Evolutionary conservation across 2,113 vertebrate species (phyloP).

Genomic region (Otolemur garnettii): DNA sequence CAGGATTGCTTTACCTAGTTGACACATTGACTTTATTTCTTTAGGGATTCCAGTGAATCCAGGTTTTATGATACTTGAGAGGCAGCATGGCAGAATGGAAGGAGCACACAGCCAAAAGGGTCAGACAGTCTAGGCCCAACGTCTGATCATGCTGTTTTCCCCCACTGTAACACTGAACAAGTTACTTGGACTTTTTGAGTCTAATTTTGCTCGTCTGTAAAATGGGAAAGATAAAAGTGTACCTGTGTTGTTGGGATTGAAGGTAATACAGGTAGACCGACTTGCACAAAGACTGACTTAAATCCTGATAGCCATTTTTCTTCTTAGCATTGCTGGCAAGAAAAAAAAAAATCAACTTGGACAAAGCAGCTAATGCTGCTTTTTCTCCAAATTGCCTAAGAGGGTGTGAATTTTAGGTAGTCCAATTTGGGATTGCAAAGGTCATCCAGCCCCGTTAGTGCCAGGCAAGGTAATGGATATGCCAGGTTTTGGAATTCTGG

Average conservation of each 20-base stretch:
- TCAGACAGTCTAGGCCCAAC: background rate
- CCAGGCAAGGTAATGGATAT: background rate
- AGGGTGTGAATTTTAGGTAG: background rate
- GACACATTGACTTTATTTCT: background rate
- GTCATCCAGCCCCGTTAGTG: background rate
- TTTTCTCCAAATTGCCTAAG: slow-evolving; percentile 32
- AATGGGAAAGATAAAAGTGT: background rate
- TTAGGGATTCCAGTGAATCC: background rate
- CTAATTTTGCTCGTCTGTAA: background rate
- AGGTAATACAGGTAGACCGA: background rate
- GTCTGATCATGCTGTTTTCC: slow-evolving; percentile 10
- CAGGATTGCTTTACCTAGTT: background rate
- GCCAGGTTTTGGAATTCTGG: background rate
- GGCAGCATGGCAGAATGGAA: background rate
- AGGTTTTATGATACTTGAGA: background rate
- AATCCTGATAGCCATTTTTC: background rate
- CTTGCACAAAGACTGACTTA: background rate
- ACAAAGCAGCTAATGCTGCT: background rate
- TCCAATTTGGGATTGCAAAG: background rate
- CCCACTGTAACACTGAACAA: background rate
- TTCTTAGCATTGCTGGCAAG: slow-evolving; percentile 21
- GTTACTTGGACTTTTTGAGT: background rate
- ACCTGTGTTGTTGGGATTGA: background rate
- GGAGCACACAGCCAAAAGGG: background rate
- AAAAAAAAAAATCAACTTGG: background rate